Base-by-base conservation (phyloP, 2,113 vertebrate species). In the Mus spicilegus region DNA sequence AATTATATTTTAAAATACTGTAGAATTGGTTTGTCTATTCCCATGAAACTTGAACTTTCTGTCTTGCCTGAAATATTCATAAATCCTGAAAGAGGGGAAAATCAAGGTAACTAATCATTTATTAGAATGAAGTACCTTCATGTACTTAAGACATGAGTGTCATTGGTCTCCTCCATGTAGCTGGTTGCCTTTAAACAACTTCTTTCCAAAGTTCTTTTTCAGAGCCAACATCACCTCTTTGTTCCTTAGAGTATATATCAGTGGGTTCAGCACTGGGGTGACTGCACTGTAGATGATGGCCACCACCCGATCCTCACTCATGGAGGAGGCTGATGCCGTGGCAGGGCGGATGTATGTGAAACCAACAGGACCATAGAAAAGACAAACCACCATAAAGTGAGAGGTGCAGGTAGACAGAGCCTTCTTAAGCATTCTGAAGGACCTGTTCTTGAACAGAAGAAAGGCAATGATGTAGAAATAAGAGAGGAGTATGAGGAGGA, bases 201-300 rank as follows among this genome's bases (percentile, higher is more conserved):
- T 95, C 28, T 36, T 95, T 12, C 54, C 17, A 30, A 95, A 81
- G 36, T 28, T 39, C 78, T 76, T 95, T 49, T 70, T 87, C 84
- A 97, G 67, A 1, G 91, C 58, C 56, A 76, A 6, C 80, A 93
- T 95, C 61, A 97, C 93, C 28, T 96, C 93, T 28, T 78, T 87
- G 39, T 96, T 97, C 77, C 93, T 97, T 42, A 97, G 90, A 7
- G 87, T 95, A 19, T 93, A 95, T 65, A 97, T 95, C 28, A 96
- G 17, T 13, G 91, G 95, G 5, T 97, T 97, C n/a, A 97, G 76
- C 30, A 96, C 93, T 6, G 93, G 89, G 0, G 93, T 97, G 73
- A 95, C 36, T 0, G 65, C 70, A 6, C 36, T 97, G 0, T 97
- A 95, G 11, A 95, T 65, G 1, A 97, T 80, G 22, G 96, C 92